These are phyloP conservation scores for Eurystomus gularis DNA, from an alignment of 2,113 vertebrate species.

Conservation along the genomic window DNA sequence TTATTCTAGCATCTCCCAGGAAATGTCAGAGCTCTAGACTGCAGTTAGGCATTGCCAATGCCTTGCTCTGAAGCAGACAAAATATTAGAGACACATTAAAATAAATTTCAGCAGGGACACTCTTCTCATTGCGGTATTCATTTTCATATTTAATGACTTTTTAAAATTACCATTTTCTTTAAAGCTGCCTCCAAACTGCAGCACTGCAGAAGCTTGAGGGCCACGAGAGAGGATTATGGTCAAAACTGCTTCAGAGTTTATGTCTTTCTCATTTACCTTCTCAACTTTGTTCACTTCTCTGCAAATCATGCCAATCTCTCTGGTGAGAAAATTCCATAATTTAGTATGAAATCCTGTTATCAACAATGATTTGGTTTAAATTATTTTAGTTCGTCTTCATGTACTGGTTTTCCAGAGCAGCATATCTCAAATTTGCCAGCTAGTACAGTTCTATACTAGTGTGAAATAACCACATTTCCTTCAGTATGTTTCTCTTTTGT, in stretches of 20 bases:
- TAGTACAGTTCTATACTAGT: not conserved
- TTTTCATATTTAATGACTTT: not conserved
- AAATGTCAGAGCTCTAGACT: not conserved
- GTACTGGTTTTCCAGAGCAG: not conserved
- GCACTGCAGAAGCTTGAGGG: not conserved
- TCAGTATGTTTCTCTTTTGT: not conserved
- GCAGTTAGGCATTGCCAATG: not conserved
- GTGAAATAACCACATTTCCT: not conserved
- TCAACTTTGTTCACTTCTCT: not conserved
- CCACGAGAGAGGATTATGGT: not conserved
- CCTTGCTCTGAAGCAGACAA: not conserved
- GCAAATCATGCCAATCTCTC: not conserved
- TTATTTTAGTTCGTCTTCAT: not conserved
- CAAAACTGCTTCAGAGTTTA: not conserved
- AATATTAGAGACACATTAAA: not conserved
- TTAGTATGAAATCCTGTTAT: slow-evolving; percentile 15
- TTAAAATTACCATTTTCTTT: not conserved
- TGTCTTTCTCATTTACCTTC: not conserved
- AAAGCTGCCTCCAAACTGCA: not conserved
- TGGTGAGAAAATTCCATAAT: not conserved
- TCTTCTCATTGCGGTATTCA: not conserved
- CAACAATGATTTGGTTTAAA: not conserved
- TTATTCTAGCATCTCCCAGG: not conserved
- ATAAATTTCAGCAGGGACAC: not conserved
- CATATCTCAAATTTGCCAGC: not conserved